These are phyloP conservation scores for Oscheius myriophilus DNA, from an alignment of 2,888 invertebrate genomes.

Conservation along the genomic window DNA sequence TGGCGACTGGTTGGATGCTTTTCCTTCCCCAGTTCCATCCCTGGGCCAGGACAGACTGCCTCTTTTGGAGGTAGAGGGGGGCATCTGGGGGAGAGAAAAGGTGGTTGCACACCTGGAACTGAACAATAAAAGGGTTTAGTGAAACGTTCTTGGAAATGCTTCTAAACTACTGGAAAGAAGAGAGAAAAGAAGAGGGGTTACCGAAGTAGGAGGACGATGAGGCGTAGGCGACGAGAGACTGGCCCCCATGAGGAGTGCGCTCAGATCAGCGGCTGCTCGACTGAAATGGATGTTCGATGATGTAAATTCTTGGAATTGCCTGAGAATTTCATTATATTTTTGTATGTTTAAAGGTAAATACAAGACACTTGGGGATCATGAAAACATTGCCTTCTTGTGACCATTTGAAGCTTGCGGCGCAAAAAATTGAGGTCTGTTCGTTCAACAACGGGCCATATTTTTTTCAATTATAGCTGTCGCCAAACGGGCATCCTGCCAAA, in stretches of 20 bases:
- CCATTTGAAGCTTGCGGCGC: too few species aligned
- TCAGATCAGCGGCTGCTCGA: constrained; percentile 13
- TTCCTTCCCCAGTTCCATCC: constrained; percentile 57
- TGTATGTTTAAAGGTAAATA: too few species aligned
- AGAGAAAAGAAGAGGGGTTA: not conserved
- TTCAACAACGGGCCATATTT: too few species aligned
- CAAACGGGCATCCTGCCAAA: too few species aligned
- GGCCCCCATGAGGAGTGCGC: constrained; percentile 51
- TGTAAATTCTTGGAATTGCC: too few species aligned
- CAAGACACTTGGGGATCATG: too few species aligned
- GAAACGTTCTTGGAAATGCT: not conserved
- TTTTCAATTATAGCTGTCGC: too few species aligned
- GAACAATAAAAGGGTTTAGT: not conserved
- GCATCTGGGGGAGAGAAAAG: constrained; percentile 60
- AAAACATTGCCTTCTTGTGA: too few species aligned
- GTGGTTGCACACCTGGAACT: constrained; percentile 57
- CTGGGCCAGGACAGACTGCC: constrained; percentile 47
- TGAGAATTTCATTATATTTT: too few species aligned
- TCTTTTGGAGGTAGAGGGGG: constrained; percentile 45
- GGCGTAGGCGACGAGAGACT: constrained; percentile 57
- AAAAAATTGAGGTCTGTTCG: too few species aligned
- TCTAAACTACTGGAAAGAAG: not conserved
- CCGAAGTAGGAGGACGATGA: constrained; percentile 50
- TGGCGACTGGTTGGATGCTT: constrained; percentile 46
- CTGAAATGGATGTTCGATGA: not conserved